A percentile compares a stretch with the other conserved stretches of the same genome.
These are phyloP conservation scores for Shargacucullia verbasci DNA, from an alignment of 2,888 invertebrate species.

Conservation along the genomic window DNA sequence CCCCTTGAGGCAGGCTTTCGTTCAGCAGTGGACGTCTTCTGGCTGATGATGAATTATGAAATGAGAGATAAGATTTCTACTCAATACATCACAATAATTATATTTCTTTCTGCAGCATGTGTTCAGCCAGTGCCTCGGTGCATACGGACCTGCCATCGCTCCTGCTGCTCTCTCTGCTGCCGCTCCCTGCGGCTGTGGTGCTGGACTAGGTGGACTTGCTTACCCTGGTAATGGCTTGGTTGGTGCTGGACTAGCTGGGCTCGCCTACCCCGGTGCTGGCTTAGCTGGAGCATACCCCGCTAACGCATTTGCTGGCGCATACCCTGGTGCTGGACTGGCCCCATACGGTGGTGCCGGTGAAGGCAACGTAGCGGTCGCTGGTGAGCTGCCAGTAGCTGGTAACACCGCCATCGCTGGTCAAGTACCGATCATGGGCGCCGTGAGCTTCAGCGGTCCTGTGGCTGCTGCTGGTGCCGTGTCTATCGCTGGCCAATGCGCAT, in stretches of 20 bases:
- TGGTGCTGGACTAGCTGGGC: too few species aligned
- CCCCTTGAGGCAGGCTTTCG: too few species aligned
- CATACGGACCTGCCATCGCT: not conserved
- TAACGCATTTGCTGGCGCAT: slow-evolving; percentile 4
- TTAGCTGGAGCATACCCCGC: too few species aligned
- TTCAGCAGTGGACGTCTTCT: too few species aligned
- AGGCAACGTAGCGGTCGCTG: slow-evolving; percentile 17
- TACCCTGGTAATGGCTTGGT: too few species aligned
- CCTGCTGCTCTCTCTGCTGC: slow-evolving; percentile 14
- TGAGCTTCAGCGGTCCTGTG: slow-evolving; percentile 30
- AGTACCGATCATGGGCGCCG: slow-evolving; percentile 40
- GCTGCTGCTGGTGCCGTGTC: slow-evolving; percentile 38
- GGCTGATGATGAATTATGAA: too few species aligned
- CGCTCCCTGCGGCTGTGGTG: slow-evolving; percentile 8
- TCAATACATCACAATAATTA: not conserved
- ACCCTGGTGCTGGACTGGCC: slow-evolving; percentile 16
- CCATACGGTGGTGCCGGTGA: slow-evolving; percentile 41
- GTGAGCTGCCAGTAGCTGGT: slow-evolving; percentile 27
- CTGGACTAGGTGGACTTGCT: too few species aligned
- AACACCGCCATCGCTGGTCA: slow-evolving; percentile 38
- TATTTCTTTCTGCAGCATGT: slow-evolving; percentile 1
- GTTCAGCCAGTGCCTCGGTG: slow-evolving; percentile 33
- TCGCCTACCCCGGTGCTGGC: slow-evolving; percentile 38
- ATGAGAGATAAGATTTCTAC: too few species aligned
- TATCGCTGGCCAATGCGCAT: slow-evolving; percentile 33